Conservation (phyloP, 2,888 invertebrate genomes). For the Mythimna loreyi region DNA sequence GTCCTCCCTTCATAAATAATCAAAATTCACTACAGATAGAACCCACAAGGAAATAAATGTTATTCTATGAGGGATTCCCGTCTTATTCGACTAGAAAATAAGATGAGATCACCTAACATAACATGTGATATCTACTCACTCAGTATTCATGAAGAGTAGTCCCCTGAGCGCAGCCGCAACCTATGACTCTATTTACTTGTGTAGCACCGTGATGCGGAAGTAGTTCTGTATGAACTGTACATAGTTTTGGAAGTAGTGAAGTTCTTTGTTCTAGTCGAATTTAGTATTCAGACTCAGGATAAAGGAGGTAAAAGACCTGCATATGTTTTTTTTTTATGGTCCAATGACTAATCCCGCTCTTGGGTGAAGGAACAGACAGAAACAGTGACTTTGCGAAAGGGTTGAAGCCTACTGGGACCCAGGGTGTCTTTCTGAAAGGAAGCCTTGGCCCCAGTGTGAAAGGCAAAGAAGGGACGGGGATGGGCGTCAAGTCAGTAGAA, state of each 20-base stretch:
- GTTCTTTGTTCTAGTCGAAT: conserved; percentile 5
- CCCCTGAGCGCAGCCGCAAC: conserved; percentile 22
- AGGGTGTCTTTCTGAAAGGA: too few relatives aligned
- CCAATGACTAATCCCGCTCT: too few relatives aligned
- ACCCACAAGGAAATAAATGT: conserved; percentile 29
- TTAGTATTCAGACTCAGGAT: neutral
- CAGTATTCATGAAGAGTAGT: conserved; percentile 40
- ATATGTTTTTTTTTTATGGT: neutral
- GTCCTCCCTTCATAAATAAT: too few relatives aligned
- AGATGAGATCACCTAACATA: conserved; percentile 40
- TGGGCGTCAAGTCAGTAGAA: too few relatives aligned
- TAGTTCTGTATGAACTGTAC: neutral
- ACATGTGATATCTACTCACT: conserved; percentile 13
- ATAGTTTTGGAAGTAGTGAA: neutral
- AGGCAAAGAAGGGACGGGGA: too few relatives aligned
- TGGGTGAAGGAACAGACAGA: too few relatives aligned
- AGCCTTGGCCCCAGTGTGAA: too few relatives aligned
- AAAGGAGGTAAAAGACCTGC: neutral
- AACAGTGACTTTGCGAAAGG: too few relatives aligned
- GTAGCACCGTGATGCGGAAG: conserved; percentile 22
- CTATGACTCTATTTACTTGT: conserved; percentile 32
- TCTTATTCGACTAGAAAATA: conserved; percentile 3
- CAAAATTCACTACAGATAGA: too few relatives aligned
- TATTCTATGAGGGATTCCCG: conserved; percentile 22
- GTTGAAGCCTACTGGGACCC: too few relatives aligned